phyloP scores from a whole-genome alignment of 1,140 invertebrate genomes.

The Bemisia tabaci region DNA sequence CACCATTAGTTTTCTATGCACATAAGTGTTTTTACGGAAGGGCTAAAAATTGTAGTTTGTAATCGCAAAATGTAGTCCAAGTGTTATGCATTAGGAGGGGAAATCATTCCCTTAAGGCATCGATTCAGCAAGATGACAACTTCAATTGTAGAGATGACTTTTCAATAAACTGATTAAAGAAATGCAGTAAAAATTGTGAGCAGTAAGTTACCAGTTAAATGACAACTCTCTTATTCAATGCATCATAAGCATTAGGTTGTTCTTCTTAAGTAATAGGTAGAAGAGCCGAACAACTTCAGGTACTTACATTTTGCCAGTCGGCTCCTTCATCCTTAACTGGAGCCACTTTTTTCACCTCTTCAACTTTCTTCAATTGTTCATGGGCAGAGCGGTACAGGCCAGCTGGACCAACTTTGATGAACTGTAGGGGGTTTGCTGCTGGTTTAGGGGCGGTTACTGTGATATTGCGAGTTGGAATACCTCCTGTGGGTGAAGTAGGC shows the following conservation, averaged over 20 bases:
- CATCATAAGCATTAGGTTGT: neutral
- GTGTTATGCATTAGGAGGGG: too few species aligned
- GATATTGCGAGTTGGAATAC: too few species aligned
- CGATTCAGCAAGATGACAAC: neutral
- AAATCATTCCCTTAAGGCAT: too few species aligned
- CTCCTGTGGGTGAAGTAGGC: too few species aligned
- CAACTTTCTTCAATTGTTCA: slow-evolving; percentile 69
- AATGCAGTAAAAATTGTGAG: neutral
- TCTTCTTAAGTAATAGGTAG: too few species aligned
- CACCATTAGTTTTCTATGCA: too few species aligned
- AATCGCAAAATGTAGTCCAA: too few species aligned
- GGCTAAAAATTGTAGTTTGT: too few species aligned
- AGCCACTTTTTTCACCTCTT: slow-evolving; percentile 66
- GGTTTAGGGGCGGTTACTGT: slow-evolving; percentile 68
- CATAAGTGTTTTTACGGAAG: too few species aligned
- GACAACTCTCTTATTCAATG: neutral
- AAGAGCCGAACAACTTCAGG: neutral
- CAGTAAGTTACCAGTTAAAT: neutral
- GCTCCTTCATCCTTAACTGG: slow-evolving; percentile 64
- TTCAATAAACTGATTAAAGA: neutral
- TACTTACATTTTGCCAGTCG: slow-evolving; percentile 82
- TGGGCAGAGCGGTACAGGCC: slow-evolving; percentile 68
- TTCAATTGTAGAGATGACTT: neutral
- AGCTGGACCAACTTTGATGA: slow-evolving; percentile 73
- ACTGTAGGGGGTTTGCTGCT: slow-evolving; percentile 74